These are phyloP conservation scores for Papilio xuthus DNA, from an alignment of 1,140 invertebrate species.

Conservation along the genomic window DNA sequence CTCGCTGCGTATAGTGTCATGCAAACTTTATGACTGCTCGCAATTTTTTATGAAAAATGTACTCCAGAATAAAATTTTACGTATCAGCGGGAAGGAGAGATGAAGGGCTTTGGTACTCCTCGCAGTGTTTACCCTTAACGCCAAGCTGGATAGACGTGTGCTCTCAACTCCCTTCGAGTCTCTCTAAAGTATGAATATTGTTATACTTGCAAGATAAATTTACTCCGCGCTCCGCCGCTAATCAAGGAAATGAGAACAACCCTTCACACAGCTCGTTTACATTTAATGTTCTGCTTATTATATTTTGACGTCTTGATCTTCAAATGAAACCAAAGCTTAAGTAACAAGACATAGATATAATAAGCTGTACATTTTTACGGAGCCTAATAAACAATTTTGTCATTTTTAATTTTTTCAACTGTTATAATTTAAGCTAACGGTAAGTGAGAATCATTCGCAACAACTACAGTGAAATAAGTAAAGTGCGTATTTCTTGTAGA, in stretches of 20 bases:
- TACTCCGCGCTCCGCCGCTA: constrained; percentile 60
- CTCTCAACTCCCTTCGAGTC: not conserved
- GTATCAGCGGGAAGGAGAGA: no score
- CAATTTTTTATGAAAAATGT: not conserved
- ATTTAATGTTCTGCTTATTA: constrained; percentile 53
- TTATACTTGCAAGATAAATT: constrained; percentile 71
- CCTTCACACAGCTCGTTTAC: constrained; percentile 58
- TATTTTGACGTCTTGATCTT: constrained; percentile 24
- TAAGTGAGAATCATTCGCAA: not conserved
- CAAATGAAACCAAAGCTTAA: constrained; percentile 4
- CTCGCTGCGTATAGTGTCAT: constrained; percentile 44
- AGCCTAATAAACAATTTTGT: not conserved
- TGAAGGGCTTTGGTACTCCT: no score
- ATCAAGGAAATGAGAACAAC: constrained; percentile 75
- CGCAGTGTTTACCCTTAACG: no score
- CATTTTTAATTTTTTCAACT: not conserved
- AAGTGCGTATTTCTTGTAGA: not conserved
- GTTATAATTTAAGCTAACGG: no score
- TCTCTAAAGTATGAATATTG: not conserved
- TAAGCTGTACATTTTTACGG: not conserved
- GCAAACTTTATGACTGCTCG: not conserved
- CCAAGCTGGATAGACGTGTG: no score
- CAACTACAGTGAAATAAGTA: not conserved
- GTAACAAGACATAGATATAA: not conserved
- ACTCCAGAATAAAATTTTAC: not conserved